Base-by-base conservation (phyloP, 2,888 invertebrate species). In the Brachycybe producta region DNA sequence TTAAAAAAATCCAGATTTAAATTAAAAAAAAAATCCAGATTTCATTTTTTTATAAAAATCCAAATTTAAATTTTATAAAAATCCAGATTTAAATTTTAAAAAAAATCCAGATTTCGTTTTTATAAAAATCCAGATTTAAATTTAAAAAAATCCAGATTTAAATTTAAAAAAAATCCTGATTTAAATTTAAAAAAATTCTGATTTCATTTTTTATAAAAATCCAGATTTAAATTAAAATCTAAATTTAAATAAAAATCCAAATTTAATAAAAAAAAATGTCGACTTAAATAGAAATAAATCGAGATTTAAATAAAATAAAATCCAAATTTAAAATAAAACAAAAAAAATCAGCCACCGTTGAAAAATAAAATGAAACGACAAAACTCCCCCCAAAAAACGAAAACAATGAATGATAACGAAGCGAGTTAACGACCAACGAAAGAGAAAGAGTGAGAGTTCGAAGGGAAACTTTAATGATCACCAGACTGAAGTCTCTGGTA, bases 401-500 rank as follows among this genome's bases (percentile, higher is more conserved):
- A n/a, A n/a, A n/a, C n/a, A n/a, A n/a, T n/a, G n/a, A n/a, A n/a
- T n/a, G n/a, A n/a, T n/a, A n/a, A n/a, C n/a, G n/a, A n/a, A n/a
- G n/a, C n/a, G n/a, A n/a, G n/a, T n/a, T n/a, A n/a, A n/a, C n/a
- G n/a, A n/a, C n/a, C n/a, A n/a, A n/a, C n/a, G n/a, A n/a, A n/a
- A n/a, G 32, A 30, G 32, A 30, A n/a, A 30, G 32, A 30, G 32
- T 11, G 32, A 30, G 32, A 30, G n/a, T 11, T n/a, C 32, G 32
- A 30, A 30, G n/a, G 32, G n/a, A n/a, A n/a, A n/a, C n/a, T n/a
- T n/a, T n/a, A 35, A 34, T 47, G 46, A 51, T 53, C 53, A 53
- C 53, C 53, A 53, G 7, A 53, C 53, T 11, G 53, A 24, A 21
- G 53, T 53, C 41, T 53, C 53, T 17, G 51, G 38, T 43, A 53